A percentile compares a stretch with the other conserved stretches of the same genome.
phyloP scores from a whole-genome alignment of 2,113 vertebrate genomes.

The Paedocypris sp. region DNA sequence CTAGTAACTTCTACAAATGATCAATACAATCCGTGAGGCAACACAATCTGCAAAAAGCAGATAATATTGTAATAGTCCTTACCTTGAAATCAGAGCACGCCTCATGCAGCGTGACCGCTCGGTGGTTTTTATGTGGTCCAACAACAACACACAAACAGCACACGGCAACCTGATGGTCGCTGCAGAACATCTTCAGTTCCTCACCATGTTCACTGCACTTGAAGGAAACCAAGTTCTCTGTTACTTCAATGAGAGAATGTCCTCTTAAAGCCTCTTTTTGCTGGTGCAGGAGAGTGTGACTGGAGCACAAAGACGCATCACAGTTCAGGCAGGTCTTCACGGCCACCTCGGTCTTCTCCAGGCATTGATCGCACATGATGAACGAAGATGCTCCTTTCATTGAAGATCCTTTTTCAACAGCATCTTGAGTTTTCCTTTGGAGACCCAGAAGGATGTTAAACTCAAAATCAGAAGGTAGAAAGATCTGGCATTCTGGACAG shows the following conservation, averaged over 20 bases:
- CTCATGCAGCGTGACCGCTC: conserved; percentile 44
- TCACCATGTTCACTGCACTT: conserved; percentile 60
- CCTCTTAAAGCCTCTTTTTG: conserved; percentile 49
- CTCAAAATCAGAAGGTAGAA: conserved; percentile 43
- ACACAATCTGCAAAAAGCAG: too few species aligned
- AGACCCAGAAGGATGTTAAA: conserved; percentile 48
- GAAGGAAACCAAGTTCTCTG: conserved; percentile 47
- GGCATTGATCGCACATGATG: conserved; percentile 58
- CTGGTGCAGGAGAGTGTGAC: conserved; percentile 53
- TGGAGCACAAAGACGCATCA: conserved; percentile 55
- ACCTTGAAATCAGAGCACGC: conserved; percentile 55
- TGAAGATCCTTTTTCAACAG: neutral
- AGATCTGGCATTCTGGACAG: conserved; percentile 63
- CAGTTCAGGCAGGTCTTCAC: conserved; percentile 58
- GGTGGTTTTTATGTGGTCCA: conserved; percentile 54
- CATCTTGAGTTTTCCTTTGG: conserved; percentile 43
- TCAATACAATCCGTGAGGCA: neutral
- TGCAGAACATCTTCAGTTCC: conserved; percentile 59
- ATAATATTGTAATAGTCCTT: too few species aligned
- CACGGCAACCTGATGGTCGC: conserved; percentile 48
- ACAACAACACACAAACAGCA: conserved; percentile 57
- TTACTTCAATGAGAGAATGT: conserved; percentile 56
- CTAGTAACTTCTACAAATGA: conserved; percentile 44
- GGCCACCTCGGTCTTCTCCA: conserved; percentile 48
- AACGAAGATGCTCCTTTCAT: neutral